Base-by-base conservation (phyloP, 2,113 vertebrate genomes). In the Xyrauchen texanus region DNA sequence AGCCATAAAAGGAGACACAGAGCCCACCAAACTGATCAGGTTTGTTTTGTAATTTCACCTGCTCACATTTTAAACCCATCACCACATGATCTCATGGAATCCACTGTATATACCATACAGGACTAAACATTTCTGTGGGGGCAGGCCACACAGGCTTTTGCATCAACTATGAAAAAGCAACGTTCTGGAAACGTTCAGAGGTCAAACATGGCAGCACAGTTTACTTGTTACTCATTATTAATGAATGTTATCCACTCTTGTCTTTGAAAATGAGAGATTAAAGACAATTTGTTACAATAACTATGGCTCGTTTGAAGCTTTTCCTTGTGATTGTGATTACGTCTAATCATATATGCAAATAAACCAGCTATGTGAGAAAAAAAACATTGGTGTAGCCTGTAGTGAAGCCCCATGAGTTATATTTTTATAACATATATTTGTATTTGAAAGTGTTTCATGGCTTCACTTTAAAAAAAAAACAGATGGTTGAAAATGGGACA, bases 201-300 rank as follows among this genome's bases (percentile, higher is more conserved):
- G 77, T 79, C 69, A 72, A 77, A 74, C 45, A 76, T 62, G 82
- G 64, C 72, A 42, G 69, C 83, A 16, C 83, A 80, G 65, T 81
- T 76, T 77, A 81, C 79, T 76, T 3, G 68, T 89, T 85, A 90
- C 21, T 34, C 21, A 34, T 83, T 52, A 66, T 90, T 84, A 65
- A 68, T 74, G 69, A 85, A 71, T 75, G 72, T 81, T 81, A 44
- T 81, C 78, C 87, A 88, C 84, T 77, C 83, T 34, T 84, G 13
- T 88, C 81, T 87, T 83, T 88, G 85, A 77, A 71, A 79, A 70
- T 15, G 52, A 45, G 66, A 86, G 78, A 93, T 92, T 93, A 92
- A 93, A 93, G 82, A 6, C 0, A 8, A 87, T 89, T 88, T 85
- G 80, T 89, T 88, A 63, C n/a, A 11, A 21, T 87, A 84, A 89